Evolutionary conservation across 1,140 invertebrate species (phyloP).

Genomic region (Maconellicoccus hirsutus): DNA sequence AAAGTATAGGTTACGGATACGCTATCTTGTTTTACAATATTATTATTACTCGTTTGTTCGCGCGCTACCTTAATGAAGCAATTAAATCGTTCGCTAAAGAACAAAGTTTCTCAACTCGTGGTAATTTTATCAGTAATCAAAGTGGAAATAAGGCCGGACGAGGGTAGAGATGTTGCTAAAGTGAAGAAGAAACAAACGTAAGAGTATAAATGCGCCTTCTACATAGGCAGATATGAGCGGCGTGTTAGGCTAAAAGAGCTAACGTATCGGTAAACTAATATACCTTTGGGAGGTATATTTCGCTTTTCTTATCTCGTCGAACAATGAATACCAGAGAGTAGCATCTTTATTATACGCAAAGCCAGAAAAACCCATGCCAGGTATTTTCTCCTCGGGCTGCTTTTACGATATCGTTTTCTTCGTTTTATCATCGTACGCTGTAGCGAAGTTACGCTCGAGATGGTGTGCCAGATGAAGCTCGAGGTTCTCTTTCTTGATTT

Average conservation of each 20-base stretch:
- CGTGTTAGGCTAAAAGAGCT: not conserved
- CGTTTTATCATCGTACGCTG: not conserved
- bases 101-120: constrained; percentile 5
- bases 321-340: constrained; percentile 2
- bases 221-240: not conserved
- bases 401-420: not conserved
- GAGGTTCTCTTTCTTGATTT: no score
- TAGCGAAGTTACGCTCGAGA: no score
- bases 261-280: constrained; percentile 9
- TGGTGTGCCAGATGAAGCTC: no score
- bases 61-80: not conserved
- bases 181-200: not conserved
- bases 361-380: not conserved
- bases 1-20: not conserved
- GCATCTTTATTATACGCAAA: not conserved
- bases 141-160: not conserved
- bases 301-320: not conserved
- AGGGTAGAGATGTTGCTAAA: not conserved
- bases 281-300: constrained; percentile 3
- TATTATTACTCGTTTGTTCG: not conserved
- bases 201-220: no score
- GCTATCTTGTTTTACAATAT: constrained; percentile 9
- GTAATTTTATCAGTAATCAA: constrained; percentile 5
- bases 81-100: constrained; percentile 9
- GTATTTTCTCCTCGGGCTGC: not conserved